Conservation (phyloP, 2,797 vertebrate species). For the Phataginus tetradactyla region DNA sequence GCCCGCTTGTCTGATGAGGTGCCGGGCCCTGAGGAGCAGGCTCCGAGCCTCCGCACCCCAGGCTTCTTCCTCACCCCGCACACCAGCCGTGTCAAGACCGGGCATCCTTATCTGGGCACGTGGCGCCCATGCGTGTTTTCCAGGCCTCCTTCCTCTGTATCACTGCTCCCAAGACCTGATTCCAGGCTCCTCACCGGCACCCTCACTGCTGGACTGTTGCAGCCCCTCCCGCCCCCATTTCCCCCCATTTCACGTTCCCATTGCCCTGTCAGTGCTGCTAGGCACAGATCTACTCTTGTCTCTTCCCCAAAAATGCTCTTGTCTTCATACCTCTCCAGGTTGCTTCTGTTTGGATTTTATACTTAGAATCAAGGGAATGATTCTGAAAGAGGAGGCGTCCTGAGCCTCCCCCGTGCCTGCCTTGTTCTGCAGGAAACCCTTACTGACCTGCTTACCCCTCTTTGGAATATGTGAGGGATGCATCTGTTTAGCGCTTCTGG, state of each 20-base stretch:
- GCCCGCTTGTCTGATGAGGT: too few species aligned
- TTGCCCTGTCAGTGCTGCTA: background rate
- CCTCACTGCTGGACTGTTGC: too few species aligned
- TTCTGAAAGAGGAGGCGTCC: background rate
- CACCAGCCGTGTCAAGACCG: too few species aligned
- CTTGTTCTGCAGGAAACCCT: background rate
- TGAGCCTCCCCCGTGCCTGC: background rate
- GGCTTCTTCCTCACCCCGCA: too few species aligned
- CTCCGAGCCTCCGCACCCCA: too few species aligned
- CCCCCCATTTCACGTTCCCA: background rate
- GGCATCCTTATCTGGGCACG: background rate
- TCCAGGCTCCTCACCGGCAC: background rate
- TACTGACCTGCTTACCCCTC: background rate
- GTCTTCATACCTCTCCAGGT: background rate
- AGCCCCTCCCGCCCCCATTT: background rate
- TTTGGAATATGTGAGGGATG: background rate
- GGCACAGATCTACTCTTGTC: background rate
- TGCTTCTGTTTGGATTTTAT: background rate
- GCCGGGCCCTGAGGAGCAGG: too few species aligned
- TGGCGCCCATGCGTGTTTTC: background rate
- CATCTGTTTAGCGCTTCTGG: background rate
- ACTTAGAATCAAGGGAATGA: background rate
- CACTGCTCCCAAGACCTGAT: background rate
- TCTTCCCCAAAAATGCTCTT: background rate
- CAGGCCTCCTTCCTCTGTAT: background rate